Percentiles rank a stretch among this genome's conserved stretches.
Evolutionary conservation across 2,797 vertebrate species (phyloP).

Genomic region (Buphagus erythrorhynchus): DNA sequence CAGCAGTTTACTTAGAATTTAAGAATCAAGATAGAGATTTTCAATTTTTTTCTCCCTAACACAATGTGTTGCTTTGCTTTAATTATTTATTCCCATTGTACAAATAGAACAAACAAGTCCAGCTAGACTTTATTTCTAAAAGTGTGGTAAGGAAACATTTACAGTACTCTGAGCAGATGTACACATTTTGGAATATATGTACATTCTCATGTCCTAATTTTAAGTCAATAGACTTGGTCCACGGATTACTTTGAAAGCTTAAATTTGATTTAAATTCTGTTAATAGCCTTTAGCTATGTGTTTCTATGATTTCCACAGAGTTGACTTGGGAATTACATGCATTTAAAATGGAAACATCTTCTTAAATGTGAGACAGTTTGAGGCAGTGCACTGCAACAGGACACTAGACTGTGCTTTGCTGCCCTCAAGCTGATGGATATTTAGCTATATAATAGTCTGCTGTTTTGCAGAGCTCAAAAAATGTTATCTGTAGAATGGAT

Average conservation of each 20-base stretch:
- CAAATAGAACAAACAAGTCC: not conserved
- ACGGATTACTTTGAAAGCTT: not conserved
- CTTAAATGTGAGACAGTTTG: not conserved
- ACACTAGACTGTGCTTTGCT: not conserved
- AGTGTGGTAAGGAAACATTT: not conserved
- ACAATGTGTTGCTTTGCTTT: not conserved
- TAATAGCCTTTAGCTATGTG: not conserved
- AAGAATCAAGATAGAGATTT: not conserved
- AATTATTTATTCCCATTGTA: not conserved
- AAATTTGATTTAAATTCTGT: not conserved
- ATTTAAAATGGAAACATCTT: not conserved
- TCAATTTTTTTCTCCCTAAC: not conserved
- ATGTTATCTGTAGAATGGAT: not conserved
- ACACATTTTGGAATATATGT: not conserved
- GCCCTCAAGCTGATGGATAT: not conserved
- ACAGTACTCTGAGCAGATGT: not conserved
- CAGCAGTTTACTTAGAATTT: not conserved
- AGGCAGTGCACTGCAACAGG: accelerated
- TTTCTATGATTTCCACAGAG: not conserved
- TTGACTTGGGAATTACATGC: not conserved
- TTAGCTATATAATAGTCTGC: not conserved
- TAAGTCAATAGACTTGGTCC: not conserved
- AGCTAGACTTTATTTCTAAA: not conserved
- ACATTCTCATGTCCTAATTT: not conserved
- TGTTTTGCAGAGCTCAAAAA: not conserved